phyloP scores from a whole-genome alignment of 2,888 invertebrate species.

The Microlaimidae sp. region DNA sequence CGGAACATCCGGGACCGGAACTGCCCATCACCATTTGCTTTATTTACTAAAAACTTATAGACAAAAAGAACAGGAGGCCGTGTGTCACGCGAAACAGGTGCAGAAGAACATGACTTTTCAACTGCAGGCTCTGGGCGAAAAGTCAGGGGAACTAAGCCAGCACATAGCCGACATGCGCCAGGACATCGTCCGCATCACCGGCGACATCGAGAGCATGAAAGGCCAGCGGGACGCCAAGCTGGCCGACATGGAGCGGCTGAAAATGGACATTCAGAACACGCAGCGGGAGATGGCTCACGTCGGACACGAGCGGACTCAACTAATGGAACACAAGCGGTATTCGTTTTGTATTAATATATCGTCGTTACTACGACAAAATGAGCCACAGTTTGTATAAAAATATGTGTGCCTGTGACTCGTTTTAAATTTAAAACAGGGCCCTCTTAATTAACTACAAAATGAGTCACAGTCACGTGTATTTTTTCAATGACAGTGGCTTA shows the following conservation, averaged over 20 bases:
- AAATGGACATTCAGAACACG: constrained; percentile 29
- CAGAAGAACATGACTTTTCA: constrained; percentile 67
- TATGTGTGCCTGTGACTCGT: no score
- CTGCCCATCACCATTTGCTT: no score
- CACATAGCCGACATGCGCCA: constrained; percentile 46
- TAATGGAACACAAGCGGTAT: constrained; percentile 18
- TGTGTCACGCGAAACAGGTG: constrained; percentile 64
- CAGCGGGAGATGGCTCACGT: constrained; percentile 35
- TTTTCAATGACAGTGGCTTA: no score
- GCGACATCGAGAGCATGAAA: constrained; percentile 85
- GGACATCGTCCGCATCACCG: constrained; percentile 57
- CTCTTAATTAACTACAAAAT: no score
- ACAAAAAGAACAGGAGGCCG: constrained; percentile 67
- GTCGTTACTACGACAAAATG: no score
- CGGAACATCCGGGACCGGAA: no score
- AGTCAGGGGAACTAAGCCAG: constrained; percentile 58
- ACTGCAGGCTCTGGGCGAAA: constrained; percentile 51
- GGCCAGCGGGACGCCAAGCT: constrained; percentile 75
- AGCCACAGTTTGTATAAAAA: no score
- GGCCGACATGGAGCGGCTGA: constrained; percentile 46
- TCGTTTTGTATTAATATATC: neutral
- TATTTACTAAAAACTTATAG: no score
- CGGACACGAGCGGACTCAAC: constrained; percentile 54
- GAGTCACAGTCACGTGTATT: no score
- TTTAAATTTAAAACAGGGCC: no score